Base-by-base conservation (phyloP, 1,140 invertebrate genomes). In the Acyrthosiphon pisum region DNA sequence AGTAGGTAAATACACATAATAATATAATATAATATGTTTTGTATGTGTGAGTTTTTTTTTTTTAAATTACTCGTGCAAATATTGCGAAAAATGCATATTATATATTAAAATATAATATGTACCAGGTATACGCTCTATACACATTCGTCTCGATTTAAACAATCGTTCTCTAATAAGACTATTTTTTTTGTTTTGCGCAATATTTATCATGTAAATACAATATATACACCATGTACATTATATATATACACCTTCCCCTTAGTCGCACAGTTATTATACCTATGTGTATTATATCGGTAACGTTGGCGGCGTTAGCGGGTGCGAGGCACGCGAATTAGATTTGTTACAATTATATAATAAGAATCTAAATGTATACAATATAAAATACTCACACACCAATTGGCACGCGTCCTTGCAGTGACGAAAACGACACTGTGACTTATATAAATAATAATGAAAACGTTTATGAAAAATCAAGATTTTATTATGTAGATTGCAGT, bases 331-430 rank as follows among this genome's bases (percentile, higher is more conserved):
- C 6, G 91, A 92, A 84, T 92, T 37, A 53, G 23, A 92, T 92
- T 83, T 50, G 91, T 53, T 84, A 53, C 76, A 92, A 92, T 92
- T 92, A 84, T 92, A 83, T 92, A 92, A 91, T 91, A 81, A n/a
- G 44, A 46, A 89, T 53, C 44, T 46, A 84, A 84, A 48, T 41
- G 26, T 23, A 76, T 6, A 76, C 18, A 41, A 90, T 44, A 81
- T 46, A 53, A 53, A 7, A 53, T 23, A 11, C 22, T 14, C 46
- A 48, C 41, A 30, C 76, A 84, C 76, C 68, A 37, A 92, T 92
- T 92, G 76, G 35, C 91, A 92, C 91, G 46, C 81, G 91, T 83
- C 76, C 81, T 83, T 50, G 76, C 50, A 22, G 50, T 60, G 50
- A 90, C 50, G 48, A 89, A 89, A 89, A 90, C 88, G 35, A 30